Evolutionary conservation across 1,140 invertebrate genomes (phyloP).

Genomic region (Drosophila pallidifrons): DNA sequence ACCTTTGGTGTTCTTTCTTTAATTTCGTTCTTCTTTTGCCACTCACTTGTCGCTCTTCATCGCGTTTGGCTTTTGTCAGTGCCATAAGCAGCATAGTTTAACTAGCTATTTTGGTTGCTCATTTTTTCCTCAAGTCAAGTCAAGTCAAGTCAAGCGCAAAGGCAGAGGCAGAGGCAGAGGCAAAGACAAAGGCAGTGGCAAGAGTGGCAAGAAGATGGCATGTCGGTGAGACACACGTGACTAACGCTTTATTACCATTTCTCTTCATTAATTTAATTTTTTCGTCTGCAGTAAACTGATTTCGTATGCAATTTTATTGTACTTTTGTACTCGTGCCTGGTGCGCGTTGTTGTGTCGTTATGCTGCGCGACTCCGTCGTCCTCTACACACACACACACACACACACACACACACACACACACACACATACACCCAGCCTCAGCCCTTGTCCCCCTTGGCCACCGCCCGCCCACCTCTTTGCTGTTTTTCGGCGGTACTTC

Average conservation of each 20-base stretch:
- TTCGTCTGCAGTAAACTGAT: constrained; percentile 82
- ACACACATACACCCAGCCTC: not conserved
- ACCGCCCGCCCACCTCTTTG: constrained; percentile 3
- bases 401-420: not conserved
- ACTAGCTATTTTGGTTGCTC: constrained; percentile 33
- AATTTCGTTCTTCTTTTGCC: not conserved
- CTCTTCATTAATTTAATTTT: constrained; percentile 83
- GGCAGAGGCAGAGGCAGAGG: no score
- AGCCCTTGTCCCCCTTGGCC: not conserved
- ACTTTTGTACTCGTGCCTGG: constrained; percentile 80
- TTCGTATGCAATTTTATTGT: constrained; percentile 83
- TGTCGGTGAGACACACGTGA: constrained; percentile 66
- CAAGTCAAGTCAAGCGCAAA: no score
- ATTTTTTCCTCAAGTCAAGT: constrained; percentile 27
- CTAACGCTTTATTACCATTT: constrained; percentile 82
- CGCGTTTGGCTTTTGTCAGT: constrained; percentile 25
- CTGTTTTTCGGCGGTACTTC: constrained; percentile 45
- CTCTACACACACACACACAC: no score
- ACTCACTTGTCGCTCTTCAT: constrained; percentile 2
- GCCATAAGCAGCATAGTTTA: constrained; percentile 36
- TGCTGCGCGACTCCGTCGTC: constrained; percentile 26
- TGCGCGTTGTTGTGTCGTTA: constrained; percentile 77
- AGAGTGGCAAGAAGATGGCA: not conserved
- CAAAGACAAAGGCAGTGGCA: no score
- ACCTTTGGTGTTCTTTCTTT: not conserved